Base-by-base conservation (phyloP, 2,888 invertebrate genomes). In the Corbicula japonica region DNA sequence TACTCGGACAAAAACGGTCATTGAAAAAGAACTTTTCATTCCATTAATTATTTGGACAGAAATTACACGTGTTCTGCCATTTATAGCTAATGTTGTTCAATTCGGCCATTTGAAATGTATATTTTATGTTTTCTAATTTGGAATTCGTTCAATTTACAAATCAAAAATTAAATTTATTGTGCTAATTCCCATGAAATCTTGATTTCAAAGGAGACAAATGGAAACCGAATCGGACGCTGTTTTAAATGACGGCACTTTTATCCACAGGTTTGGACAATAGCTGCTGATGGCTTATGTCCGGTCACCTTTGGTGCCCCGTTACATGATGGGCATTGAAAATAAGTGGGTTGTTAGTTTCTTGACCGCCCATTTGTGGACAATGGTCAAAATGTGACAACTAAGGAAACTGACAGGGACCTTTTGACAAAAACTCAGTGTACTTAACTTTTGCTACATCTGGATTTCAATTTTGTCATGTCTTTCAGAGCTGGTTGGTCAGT, bases 101-200 rank as follows among this genome's bases (percentile, higher is more conserved):
- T 80, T 71, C 35, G 65, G 62, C 50, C 63, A 50, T 34, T 50
- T 60, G 74, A 50, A 79, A 76, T 80, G 79, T 83, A 79, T 79
- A 83, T 83, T 83, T 83, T 83, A 83, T 83, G 83, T 76, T 66
- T 70, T 70, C 58, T 66, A 66, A 74, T 77, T 83, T 79, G 70
- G 74, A 80, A 62, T 80, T 66, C 74, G 63, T 76, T 76, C 76
- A 58, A 63, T 65, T 79, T 60, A 56, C 65, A 26, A 23, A 44
- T 44, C 56, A 50, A 52, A 56, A 70, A 60, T 81, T 65, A 66
- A 81, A 73, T 76, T 77, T 74, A 81, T 80, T 80, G 66, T 76
- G 76, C 71, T 76, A 80, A 80, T 80, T 80, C 75, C 54, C 65
- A 60, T 71, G 62, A 63, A 69, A 72, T 63, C 54, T 32, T 28